Evolutionary conservation across 2,797 vertebrate species (phyloP), one percentile per base, ranked within the genome.

Genomic region (Odontamblyopus lacepedii): DNA sequence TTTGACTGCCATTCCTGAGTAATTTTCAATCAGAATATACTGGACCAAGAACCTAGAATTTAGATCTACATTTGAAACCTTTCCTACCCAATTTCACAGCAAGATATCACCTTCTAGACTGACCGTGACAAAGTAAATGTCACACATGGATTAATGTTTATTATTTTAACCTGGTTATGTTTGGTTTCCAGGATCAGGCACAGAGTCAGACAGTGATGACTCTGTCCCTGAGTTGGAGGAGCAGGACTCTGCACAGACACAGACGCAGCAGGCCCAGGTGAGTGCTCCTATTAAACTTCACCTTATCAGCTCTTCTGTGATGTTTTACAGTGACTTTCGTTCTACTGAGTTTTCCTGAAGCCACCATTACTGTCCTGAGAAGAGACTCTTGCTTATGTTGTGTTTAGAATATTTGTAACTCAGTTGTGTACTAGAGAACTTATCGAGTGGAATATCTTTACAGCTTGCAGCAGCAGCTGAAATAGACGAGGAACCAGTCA

Each of bases 241-340:
- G 86, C 96, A 97, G 80, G 98, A 99, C 90, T 97, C 97, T 83
- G 95, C 97, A 63, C 97, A 98, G 90, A 93, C 96, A 84, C 95
- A 97, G 35, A 98, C 97, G n/a, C 97, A 99, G 79, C 98, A 99
- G 90, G 97, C 98, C 57, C 97, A 99, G 95, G 98, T 99, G 74
- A 74, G 85, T 3, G 30, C 30, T 32, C 27, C 19, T n/a, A 0
- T 32, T 1, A 65, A 62, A 71, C 26, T 32, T 67, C 7, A 30
- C 18, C 0, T 50, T 18, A 67, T 62, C 27, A 6, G 77, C 85
- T 91, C 93, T 95, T 95, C 94, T 0, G 3, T 95, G 96, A 96
- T 95, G 95, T 95, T 92, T 83, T 51, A 92, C 83, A 82, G 78
- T 95, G 96, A 98, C 96, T 98, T 98, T 97, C 95, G 96, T 98